These are phyloP conservation scores for Phaethon lepturus DNA, from an alignment of 2,113 vertebrate genomes.

Conservation along the genomic window DNA sequence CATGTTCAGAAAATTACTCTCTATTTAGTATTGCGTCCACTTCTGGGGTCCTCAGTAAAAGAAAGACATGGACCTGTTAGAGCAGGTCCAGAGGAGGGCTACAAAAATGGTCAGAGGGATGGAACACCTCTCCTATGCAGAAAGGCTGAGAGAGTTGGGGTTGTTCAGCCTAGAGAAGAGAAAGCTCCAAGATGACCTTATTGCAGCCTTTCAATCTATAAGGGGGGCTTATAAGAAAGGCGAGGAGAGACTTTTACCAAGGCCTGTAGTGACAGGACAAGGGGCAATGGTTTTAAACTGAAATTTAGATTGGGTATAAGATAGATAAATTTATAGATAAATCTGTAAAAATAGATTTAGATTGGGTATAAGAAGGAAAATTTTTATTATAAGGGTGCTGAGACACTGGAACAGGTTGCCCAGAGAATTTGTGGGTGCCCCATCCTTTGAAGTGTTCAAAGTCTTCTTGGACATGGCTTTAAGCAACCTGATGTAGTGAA, in stretches of 20 bases:
- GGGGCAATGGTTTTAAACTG: not conserved
- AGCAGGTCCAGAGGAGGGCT: not conserved
- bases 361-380: rapidly evolving
- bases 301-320: not conserved
- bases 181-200: not conserved
- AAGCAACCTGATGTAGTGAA: not conserved
- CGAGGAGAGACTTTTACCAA: not conserved
- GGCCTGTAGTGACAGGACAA: not conserved
- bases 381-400: not conserved
- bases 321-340: too few species aligned
- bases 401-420: not conserved
- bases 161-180: not conserved
- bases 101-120: not conserved
- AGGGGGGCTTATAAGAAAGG: not conserved
- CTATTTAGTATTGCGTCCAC: not conserved
- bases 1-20: not conserved
- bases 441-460: not conserved
- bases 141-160: not conserved
- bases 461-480: not conserved
- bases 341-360: not conserved
- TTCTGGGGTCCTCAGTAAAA: not conserved
- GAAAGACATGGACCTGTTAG: not conserved
- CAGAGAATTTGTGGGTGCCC: not conserved
- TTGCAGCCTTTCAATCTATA: not conserved
- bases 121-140: not conserved